A percentile compares a stretch with the other conserved stretches of the same genome.
phyloP scores from a whole-genome alignment of 2,888 invertebrate species.

The Agelastica alni region DNA sequence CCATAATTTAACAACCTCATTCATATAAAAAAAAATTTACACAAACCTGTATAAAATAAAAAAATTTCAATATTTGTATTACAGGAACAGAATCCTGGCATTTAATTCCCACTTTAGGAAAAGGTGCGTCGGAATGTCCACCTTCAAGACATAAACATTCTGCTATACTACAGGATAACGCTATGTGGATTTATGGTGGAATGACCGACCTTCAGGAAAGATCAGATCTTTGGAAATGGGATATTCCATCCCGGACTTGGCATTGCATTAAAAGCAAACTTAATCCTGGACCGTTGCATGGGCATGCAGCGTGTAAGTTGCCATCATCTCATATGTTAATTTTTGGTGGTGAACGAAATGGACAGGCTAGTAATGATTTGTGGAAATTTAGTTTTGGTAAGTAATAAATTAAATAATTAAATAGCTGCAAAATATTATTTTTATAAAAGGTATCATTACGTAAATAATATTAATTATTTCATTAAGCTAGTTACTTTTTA shows the following conservation, averaged over 20 bases:
- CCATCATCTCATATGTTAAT: constrained; percentile 74
- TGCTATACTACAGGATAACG: constrained; percentile 74
- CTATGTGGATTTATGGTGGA: constrained; percentile 88
- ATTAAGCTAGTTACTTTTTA: no score
- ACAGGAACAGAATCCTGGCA: constrained; percentile 85
- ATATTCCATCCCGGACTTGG: constrained; percentile 63
- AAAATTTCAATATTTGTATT: no score
- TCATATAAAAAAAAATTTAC: no score
- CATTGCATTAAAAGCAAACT: constrained; percentile 64
- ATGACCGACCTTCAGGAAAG: constrained; percentile 78
- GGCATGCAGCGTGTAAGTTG: constrained; percentile 78
- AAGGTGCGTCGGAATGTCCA: constrained; percentile 59
- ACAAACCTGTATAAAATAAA: no score
- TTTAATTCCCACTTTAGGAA: constrained; percentile 56
- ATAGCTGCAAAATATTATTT: no score
- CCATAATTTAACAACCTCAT: no score
- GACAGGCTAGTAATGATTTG: constrained; percentile 73
- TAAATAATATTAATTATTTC: no score
- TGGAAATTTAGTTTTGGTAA: constrained; percentile 85
- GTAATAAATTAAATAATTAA: constrained; percentile 32
- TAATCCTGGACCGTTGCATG: constrained; percentile 73
- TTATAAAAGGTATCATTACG: no score
- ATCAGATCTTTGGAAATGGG: constrained; percentile 50
- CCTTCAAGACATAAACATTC: constrained; percentile 84
- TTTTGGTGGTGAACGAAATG: constrained; percentile 77